These are phyloP conservation scores for Neopelma chrysocephalum DNA, from an alignment of 2,797 vertebrate species.

Conservation along the genomic window DNA sequence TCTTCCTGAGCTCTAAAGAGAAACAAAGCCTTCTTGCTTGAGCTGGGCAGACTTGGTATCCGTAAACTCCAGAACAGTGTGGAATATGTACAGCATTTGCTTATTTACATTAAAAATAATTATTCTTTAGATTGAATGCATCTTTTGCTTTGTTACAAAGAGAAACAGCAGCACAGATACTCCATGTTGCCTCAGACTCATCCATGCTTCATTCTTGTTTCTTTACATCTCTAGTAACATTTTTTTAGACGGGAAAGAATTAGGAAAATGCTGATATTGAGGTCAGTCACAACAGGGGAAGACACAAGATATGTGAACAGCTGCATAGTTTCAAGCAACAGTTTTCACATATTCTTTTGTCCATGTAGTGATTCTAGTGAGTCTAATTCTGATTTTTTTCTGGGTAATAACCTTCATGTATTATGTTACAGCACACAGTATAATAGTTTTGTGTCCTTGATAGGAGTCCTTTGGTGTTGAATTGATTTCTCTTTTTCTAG, in stretches of 20 bases:
- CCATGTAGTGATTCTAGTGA: not conserved
- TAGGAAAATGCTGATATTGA: not conserved
- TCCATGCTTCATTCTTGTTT: rapidly evolving
- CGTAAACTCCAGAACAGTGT: not conserved
- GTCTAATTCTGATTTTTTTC: not conserved
- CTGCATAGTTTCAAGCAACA: not conserved
- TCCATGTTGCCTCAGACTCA: not conserved
- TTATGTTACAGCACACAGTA: not conserved
- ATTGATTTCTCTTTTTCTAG: not conserved
- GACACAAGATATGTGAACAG: not conserved
- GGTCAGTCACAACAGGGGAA: not conserved
- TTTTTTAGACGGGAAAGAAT: not conserved
- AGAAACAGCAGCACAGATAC: not conserved
- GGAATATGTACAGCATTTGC: not conserved
- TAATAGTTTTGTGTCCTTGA: not conserved
- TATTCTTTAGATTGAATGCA: not conserved
- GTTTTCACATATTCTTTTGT: not conserved
- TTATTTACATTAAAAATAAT: not conserved
- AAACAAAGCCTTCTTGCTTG: constrained; percentile 26
- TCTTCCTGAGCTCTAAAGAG: constrained; percentile 2
- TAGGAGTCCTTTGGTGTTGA: not conserved
- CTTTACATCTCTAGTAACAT: not conserved
- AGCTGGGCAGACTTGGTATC: not conserved
- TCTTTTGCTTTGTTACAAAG: not conserved
- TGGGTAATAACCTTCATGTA: not conserved